phyloP scores from a whole-genome alignment of 2,797 vertebrate genomes.

The Hyperoplus lanceolatus region DNA sequence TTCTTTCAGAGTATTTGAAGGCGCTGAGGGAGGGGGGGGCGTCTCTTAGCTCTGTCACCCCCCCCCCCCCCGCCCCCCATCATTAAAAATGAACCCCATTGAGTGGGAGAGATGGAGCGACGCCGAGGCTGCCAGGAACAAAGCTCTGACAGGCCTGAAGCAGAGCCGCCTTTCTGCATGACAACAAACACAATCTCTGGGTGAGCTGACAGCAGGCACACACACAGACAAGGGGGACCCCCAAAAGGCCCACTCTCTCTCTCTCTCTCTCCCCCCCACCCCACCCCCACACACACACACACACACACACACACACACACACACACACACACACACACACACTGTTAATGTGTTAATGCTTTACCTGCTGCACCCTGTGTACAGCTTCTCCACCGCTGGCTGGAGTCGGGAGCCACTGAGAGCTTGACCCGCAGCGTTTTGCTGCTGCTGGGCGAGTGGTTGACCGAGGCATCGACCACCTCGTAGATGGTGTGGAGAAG shows the following conservation, averaged over 20 bases:
- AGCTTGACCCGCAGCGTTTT: slow-evolving; percentile 97
- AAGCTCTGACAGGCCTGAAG: slow-evolving; percentile 77
- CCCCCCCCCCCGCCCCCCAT: slow-evolving; percentile 77
- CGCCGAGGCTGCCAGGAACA: slow-evolving; percentile 70
- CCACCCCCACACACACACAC: slow-evolving; percentile 2
- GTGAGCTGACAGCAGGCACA: slow-evolving; percentile 71
- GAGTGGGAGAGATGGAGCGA: slow-evolving; percentile 75
- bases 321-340: no score
- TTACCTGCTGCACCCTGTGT: slow-evolving; percentile 90
- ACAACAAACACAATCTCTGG: slow-evolving; percentile 75
- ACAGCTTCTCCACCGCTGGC: slow-evolving; percentile 91
- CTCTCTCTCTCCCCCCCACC: slow-evolving; percentile 28
- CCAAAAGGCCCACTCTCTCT: slow-evolving; percentile 29
- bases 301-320: no score
- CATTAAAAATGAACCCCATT: slow-evolving; percentile 86
- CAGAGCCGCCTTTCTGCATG: slow-evolving; percentile 72
- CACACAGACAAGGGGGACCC: slow-evolving; percentile 57
- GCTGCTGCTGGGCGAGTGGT: slow-evolving; percentile 96
- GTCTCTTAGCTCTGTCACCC: slow-evolving; percentile 76
- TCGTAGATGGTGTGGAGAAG: slow-evolving; percentile 99
- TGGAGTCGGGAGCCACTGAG: slow-evolving; percentile 94
- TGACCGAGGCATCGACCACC: slow-evolving; percentile 97
- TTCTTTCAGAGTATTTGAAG: slow-evolving; percentile 83
- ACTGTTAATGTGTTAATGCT: slow-evolving; percentile 12
- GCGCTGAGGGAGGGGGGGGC: slow-evolving; percentile 65